These are phyloP conservation scores for Anolis carolinensis DNA, from an alignment of 2,113 vertebrate species.

Conservation along the genomic window DNA sequence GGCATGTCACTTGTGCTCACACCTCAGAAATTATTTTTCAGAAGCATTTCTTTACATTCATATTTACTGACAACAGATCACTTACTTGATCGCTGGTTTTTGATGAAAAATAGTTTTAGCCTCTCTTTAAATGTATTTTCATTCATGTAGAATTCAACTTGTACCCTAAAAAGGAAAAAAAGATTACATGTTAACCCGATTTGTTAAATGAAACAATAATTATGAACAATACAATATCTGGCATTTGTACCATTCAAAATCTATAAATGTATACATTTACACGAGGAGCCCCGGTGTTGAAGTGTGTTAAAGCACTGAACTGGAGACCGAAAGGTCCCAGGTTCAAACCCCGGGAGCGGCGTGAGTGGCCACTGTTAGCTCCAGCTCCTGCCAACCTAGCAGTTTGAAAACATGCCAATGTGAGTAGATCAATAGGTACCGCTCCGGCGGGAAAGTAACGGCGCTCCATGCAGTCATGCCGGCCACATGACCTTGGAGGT, in stretches of 20 bases:
- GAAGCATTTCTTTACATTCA: neutral
- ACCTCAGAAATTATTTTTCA: neutral
- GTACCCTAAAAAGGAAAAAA: constrained; percentile 78
- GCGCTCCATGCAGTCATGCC: too few relatives aligned
- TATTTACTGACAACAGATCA: constrained; percentile 37
- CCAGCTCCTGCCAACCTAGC: too few relatives aligned
- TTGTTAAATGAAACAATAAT: neutral
- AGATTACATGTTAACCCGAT: constrained; percentile 48
- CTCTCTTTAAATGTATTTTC: constrained; percentile 89
- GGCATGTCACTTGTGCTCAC: neutral
- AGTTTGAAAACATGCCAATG: too few relatives aligned
- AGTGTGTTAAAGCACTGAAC: too few relatives aligned
- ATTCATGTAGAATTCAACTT: constrained; percentile 88
- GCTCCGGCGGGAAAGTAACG: too few relatives aligned
- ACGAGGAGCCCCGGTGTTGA: too few relatives aligned
- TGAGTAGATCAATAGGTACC: too few relatives aligned
- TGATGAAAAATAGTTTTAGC: constrained; percentile 89
- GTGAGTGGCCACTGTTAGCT: too few relatives aligned
- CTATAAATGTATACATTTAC: neutral
- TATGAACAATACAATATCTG: constrained; percentile 1
- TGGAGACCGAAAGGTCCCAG: too few relatives aligned
- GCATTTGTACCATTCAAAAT: neutral
- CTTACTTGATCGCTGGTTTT: constrained; percentile 93
- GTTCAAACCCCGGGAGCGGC: too few relatives aligned
- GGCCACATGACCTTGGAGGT: too few relatives aligned